These are phyloP conservation scores for Callimorpha dominula DNA, from an alignment of 2,888 invertebrate species.

Conservation along the genomic window DNA sequence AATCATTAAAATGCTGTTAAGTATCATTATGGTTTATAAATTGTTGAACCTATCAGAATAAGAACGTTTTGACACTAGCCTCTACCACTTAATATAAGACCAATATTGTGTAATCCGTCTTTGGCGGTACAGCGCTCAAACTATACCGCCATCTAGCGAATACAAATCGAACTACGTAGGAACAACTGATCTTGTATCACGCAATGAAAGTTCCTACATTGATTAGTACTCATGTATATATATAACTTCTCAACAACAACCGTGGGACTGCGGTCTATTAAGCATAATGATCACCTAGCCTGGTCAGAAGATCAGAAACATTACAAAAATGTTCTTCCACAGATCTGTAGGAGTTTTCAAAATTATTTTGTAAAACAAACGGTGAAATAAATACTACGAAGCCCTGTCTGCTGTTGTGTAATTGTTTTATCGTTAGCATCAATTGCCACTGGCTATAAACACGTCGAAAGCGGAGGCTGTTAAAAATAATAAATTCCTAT, in stretches of 20 bases:
- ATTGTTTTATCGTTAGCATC: conserved; percentile 37
- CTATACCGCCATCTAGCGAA: too few species aligned
- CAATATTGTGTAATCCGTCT: too few species aligned
- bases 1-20: too few species aligned
- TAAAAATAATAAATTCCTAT: conserved; percentile 33
- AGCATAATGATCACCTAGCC: background rate
- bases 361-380: background rate
- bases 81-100: too few species aligned
- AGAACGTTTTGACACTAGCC: too few species aligned
- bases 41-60: background rate
- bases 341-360: background rate
- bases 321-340: background rate
- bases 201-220: too few species aligned
- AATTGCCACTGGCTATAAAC: conserved; percentile 43
- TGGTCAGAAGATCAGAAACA: background rate
- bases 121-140: too few species aligned
- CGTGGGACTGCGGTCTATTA: background rate
- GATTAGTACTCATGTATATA: too few species aligned
- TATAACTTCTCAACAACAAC: too few species aligned
- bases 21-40: too few species aligned
- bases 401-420: conserved; percentile 7
- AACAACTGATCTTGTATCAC: too few species aligned
- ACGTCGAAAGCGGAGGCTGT: conserved; percentile 38
- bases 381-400: background rate
- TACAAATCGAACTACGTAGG: too few species aligned